Conservation (phyloP, 2,888 invertebrate genomes). For the Hyposoter dolosus region DNA sequence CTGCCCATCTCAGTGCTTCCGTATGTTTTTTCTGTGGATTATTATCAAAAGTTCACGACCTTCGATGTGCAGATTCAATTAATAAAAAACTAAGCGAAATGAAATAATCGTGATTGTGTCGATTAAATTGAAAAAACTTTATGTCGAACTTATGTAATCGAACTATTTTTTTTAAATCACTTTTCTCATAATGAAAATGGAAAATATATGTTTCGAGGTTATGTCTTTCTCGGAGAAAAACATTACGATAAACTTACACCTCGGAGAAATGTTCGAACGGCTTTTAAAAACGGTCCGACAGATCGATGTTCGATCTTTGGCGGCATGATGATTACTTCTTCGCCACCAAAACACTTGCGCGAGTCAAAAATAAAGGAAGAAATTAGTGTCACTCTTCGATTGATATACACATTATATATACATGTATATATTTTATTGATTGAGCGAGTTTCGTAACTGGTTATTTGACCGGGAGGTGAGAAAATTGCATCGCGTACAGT, state of each 20-base stretch:
- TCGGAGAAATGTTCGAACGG: conserved; percentile 65
- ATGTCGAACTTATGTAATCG: conserved; percentile 24
- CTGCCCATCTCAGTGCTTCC: conserved; percentile 89
- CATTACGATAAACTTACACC: conserved; percentile 72
- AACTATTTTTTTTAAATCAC: neutral
- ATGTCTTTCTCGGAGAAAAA: neutral
- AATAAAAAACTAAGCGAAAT: neutral
- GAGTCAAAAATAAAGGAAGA: neutral
- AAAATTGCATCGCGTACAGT: neutral
- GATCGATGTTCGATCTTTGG: conserved; percentile 61
- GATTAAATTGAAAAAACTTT: neutral
- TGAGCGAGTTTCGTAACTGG: neutral
- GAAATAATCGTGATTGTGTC: neutral
- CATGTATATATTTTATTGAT: conserved; percentile 17
- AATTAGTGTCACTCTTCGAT: conserved; percentile 14
- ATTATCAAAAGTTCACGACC: neutral
- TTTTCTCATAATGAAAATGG: neutral
- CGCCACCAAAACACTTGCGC: neutral
- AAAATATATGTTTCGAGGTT: conserved; percentile 4
- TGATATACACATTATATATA: neutral
- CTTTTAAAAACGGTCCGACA: conserved; percentile 66
- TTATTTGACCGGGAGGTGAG: neutral
- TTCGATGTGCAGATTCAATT: neutral
- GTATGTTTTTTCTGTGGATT: conserved; percentile 87
- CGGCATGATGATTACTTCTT: neutral